Base-by-base conservation (phyloP, 2,113 vertebrate species). In the Nyctereutes procyonoides region DNA sequence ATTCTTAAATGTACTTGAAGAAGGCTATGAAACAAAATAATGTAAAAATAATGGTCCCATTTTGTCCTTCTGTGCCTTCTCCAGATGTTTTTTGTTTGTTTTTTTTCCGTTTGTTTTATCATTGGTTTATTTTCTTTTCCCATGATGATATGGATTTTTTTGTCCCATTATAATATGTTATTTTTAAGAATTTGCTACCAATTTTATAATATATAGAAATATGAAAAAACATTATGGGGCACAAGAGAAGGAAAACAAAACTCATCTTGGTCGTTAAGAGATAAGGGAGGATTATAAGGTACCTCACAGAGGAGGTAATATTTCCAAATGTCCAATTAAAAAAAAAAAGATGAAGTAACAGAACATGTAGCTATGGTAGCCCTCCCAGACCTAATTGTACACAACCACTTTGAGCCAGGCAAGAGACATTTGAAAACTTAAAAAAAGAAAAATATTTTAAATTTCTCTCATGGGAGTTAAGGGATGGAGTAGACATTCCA, bases 161-260 rank as follows among this genome's bases (percentile, higher is more conserved):
- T 88, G n/a, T n/a, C 67, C 30, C 24, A 88, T 79, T 15, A 65
- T 63, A 28, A 73, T 43, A 38, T 81, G 5, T 2, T 69, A 82
- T 35, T 87, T 85, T 85, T 63, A 24, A 84, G 9, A 88, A 88
- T 83, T 79, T 83, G 8, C 17, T 91, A 53, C 26, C 9, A 58
- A 28, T 67, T 94, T 51, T 67, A 9, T 67, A 48, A 95, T 53
- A 60, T 19, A 16, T 56, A 79, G 81, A 79, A 93, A 65, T 88
- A 38, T 65, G 73, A 73, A 43, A 76, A n/a, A 56, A 83, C 43
- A 10, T 30, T 30, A 65, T 53, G 4, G 30, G 3, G 3, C 26
- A 24, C 65, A 14, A 69, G 35, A 2, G 38, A 32, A 43, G 30
- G 12, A 60, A 94, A 88, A 67, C 3, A 38, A 65, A 71, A 93